Evolutionary conservation across 2,797 vertebrate species (phyloP).

Genomic region (Acomys russatus): DNA sequence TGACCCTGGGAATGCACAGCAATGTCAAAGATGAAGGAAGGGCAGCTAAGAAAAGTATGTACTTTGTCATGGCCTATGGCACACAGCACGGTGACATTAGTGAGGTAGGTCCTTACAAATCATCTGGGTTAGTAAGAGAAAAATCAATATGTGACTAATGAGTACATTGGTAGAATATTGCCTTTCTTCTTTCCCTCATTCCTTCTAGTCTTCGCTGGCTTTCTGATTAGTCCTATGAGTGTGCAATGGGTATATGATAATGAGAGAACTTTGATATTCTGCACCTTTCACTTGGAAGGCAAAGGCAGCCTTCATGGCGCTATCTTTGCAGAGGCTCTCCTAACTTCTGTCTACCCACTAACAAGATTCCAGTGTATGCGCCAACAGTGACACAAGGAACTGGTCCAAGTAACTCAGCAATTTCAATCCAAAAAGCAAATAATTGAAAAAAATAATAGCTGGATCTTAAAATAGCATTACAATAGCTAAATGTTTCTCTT

Average conservation of each 20-base stretch:
- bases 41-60: slow-evolving; percentile 41
- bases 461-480: slow-evolving; percentile 13
- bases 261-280: slow-evolving; percentile 83
- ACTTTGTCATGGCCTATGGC: slow-evolving; percentile 28
- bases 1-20: background rate
- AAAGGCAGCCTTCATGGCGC: slow-evolving; percentile 56
- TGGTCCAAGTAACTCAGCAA: slow-evolving; percentile 4
- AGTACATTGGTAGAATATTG: slow-evolving; percentile 43
- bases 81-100: background rate
- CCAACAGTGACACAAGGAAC: background rate
- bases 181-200: slow-evolving; percentile 45
- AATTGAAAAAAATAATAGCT: background rate
- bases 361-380: background rate
- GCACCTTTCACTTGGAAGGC: slow-evolving; percentile 77
- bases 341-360: background rate
- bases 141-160: slow-evolving; percentile 59
- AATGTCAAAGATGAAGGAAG: background rate
- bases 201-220: slow-evolving; percentile 60
- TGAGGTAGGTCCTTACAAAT: slow-evolving; percentile 38
- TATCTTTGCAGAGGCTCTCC: background rate
- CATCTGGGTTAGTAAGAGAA: background rate
- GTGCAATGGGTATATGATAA: slow-evolving; percentile 64
- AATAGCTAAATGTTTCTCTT: background rate
- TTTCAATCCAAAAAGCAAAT: background rate
- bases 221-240: slow-evolving; percentile 66